These are phyloP conservation scores for Arizona elegans DNA, from an alignment of 2,113 vertebrate genomes.

Conservation along the genomic window DNA sequence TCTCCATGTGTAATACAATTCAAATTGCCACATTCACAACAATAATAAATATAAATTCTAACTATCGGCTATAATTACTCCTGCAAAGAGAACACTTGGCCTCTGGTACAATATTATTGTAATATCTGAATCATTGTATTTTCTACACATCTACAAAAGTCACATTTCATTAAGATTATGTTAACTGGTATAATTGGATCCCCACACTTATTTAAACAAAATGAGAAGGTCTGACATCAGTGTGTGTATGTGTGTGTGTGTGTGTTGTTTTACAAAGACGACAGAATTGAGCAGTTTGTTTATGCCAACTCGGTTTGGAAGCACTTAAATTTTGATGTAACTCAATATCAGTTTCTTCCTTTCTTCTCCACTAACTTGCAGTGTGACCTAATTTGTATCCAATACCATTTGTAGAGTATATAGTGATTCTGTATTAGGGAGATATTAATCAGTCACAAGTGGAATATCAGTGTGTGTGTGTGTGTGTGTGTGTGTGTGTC, in stretches of 20 bases:
- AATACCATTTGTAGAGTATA: background rate
- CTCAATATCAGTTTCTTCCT: background rate
- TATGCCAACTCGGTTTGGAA: background rate
- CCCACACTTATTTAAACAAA: background rate
- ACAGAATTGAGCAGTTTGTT: background rate
- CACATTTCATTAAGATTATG: background rate
- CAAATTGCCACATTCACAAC: background rate
- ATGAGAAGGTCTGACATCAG: background rate
- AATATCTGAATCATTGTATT: background rate
- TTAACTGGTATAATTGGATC: background rate
- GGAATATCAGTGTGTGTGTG: background rate
- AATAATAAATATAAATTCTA: background rate
- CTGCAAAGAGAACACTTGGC: background rate
- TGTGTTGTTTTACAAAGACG: background rate
- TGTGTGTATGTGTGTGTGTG: background rate
- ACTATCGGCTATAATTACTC: background rate
- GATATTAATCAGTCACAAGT: slow-evolving; percentile 14
- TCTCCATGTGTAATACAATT: background rate
- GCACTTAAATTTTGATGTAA: background rate
- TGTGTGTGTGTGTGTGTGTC: background rate
- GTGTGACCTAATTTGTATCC: background rate
- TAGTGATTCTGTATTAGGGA: background rate
- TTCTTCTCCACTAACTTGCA: background rate
- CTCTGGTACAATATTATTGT: background rate
- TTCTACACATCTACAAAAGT: background rate